Conservation (phyloP, 2,113 vertebrate species). For the Colistium nudipinnis region DNA sequence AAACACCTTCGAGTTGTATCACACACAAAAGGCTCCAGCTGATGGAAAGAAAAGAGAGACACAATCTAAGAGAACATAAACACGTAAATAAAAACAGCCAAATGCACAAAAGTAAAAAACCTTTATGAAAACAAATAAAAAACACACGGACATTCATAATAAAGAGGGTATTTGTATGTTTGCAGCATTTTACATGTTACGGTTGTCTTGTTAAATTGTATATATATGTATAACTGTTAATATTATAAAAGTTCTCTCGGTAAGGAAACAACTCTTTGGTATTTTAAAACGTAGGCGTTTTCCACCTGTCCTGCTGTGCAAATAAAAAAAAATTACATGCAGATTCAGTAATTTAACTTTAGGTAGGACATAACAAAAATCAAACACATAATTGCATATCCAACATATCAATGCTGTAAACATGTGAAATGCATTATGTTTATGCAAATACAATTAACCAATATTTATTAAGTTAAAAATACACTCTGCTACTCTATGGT, state of each 20-base stretch:
- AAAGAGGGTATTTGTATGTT: background rate
- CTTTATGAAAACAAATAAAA: conserved; percentile 48
- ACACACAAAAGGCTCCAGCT: conserved; percentile 85
- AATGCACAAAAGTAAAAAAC: conserved; percentile 36
- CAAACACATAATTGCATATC: conserved; percentile 16
- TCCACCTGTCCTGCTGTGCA: conserved; percentile 10
- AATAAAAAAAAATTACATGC: conserved; percentile 21
- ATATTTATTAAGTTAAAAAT: background rate
- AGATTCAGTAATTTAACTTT: conserved; percentile 23
- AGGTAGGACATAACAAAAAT: conserved; percentile 20
- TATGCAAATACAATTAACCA: conserved; percentile 15
- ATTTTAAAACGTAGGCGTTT: conserved; percentile 30
- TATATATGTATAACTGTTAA: conserved; percentile 5
- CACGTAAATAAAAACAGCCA: conserved; percentile 20
- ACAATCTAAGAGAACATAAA: conserved; percentile 22
- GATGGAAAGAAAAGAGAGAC: conserved; percentile 70
- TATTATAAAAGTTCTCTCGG: conserved; percentile 9
- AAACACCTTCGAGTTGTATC: conserved; percentile 85
- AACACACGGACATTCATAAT: conserved; percentile 50
- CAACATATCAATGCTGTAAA: conserved; percentile 33
- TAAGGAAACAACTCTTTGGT: conserved; percentile 46
- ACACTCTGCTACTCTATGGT: conserved; percentile 37
- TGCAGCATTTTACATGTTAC: conserved; percentile 24
- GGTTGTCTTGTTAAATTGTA: background rate
- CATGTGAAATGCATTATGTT: conserved; percentile 17